Evolutionary conservation across 2,888 invertebrate genomes (phyloP).

Genomic region (Limenitis arthemis): DNA sequence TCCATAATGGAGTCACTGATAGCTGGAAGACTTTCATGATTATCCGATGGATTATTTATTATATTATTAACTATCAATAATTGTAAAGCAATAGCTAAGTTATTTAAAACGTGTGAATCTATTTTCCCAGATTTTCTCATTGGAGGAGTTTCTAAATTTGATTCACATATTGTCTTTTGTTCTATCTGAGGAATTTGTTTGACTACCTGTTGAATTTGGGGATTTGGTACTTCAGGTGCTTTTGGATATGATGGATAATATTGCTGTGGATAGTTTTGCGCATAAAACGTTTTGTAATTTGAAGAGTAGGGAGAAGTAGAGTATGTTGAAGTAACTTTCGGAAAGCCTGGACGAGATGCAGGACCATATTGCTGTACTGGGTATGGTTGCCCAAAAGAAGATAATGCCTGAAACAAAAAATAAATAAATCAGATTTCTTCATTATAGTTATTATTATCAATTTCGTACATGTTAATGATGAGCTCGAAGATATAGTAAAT

Average conservation of each 20-base stretch:
- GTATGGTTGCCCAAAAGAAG: conserved; percentile 10
- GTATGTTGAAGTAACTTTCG: background rate
- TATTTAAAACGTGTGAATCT: conserved; percentile 48
- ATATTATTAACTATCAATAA: conserved; percentile 51
- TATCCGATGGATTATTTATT: conserved; percentile 35
- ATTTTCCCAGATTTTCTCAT: conserved; percentile 20
- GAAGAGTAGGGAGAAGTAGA: background rate
- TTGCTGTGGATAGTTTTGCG: conserved; percentile 1
- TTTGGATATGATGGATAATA: conserved; percentile 2
- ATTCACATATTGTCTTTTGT: background rate
- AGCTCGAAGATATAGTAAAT: too few species aligned
- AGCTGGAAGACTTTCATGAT: background rate
- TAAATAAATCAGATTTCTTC: background rate
- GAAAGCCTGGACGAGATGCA: background rate
- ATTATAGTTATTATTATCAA: background rate
- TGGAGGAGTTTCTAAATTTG: background rate
- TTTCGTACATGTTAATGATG: too few species aligned
- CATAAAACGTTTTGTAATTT: conserved; percentile 1
- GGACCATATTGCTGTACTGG: conserved; percentile 2
- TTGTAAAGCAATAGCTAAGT: conserved; percentile 55
- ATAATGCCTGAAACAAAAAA: conserved; percentile 6
- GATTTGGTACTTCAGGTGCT: background rate
- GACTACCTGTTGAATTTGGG: background rate
- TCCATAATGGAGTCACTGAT: conserved; percentile 10
- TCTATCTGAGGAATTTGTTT: background rate